Evolutionary conservation across 2,113 vertebrate genomes (phyloP).

Genomic region (Calypte anna): DNA sequence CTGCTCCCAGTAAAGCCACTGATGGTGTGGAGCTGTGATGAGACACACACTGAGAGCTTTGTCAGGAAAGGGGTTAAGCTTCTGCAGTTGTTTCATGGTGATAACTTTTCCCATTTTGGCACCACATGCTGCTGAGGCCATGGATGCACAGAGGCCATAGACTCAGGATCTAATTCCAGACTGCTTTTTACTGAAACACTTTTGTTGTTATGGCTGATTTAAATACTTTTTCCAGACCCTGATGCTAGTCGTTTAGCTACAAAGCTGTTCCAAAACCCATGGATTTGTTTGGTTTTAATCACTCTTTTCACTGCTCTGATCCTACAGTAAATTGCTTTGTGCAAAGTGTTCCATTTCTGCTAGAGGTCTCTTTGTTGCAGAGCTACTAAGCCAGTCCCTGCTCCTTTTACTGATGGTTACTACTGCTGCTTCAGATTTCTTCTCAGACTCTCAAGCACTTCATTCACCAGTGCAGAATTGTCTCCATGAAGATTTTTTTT

Average conservation of each 20-base stretch:
- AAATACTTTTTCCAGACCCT: not conserved
- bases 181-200: not conserved
- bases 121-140: not conserved
- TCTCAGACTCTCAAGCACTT: not conserved
- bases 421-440: not conserved
- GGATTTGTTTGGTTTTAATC: slow-evolving; percentile 2
- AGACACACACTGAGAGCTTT: not conserved
- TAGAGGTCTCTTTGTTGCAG: not conserved
- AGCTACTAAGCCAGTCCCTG: not conserved
- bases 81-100: not conserved
- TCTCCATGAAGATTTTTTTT: not conserved
- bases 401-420: not conserved
- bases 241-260: not conserved
- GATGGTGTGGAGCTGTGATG: not conserved
- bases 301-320: not conserved
- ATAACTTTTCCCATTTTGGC: not conserved
- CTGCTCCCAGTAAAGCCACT: not conserved
- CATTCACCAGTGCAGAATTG: not conserved
- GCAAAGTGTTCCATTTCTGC: not conserved
- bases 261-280: not conserved
- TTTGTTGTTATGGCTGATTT: not conserved
- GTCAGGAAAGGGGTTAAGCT: not conserved
- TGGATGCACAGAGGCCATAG: not conserved
- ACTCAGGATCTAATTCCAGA: not conserved
- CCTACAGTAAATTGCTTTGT: not conserved